Evolutionary conservation across 2,888 invertebrate species (phyloP).

Genomic region (Punctoribates punctum): DNA sequence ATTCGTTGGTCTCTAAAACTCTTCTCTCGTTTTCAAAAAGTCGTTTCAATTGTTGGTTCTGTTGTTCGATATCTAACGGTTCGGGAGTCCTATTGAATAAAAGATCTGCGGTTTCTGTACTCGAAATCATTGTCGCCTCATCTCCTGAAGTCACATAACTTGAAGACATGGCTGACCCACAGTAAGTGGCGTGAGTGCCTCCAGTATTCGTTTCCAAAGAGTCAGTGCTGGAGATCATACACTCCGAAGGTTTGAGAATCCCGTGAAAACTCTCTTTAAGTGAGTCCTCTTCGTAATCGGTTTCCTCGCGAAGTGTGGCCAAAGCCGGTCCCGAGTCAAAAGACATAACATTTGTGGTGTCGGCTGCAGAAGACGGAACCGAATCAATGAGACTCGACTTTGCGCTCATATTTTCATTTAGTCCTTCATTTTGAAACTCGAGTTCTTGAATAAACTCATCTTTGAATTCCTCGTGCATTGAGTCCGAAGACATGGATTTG

Average conservation of each 20-base stretch:
- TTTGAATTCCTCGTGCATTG: slow-evolving; percentile 26
- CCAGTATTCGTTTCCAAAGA: slow-evolving; percentile 74
- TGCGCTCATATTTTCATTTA: slow-evolving; percentile 8
- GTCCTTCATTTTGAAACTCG: background rate
- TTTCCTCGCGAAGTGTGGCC: slow-evolving; percentile 32
- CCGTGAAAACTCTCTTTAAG: slow-evolving; percentile 34
- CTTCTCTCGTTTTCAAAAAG: slow-evolving; percentile 21
- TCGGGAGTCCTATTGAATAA: background rate
- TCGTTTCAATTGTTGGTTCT: slow-evolving; percentile 3
- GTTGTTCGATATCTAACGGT: background rate
- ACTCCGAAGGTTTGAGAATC: slow-evolving; percentile 44
- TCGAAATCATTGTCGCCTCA: slow-evolving; percentile 78
- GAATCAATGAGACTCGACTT: background rate
- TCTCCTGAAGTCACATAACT: slow-evolving; percentile 59
- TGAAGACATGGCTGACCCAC: slow-evolving; percentile 78
- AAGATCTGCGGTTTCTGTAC: slow-evolving; percentile 65
- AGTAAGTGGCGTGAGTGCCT: slow-evolving; percentile 76
- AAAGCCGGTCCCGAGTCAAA: slow-evolving; percentile 27
- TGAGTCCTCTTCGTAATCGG: slow-evolving; percentile 22
- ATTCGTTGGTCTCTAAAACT: background rate
- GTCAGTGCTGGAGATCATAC: slow-evolving; percentile 65
- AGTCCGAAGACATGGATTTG: slow-evolving; percentile 36
- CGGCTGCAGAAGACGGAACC: background rate
- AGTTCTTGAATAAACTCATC: slow-evolving; percentile 7
- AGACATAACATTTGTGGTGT: background rate